Evolutionary conservation across 2,797 vertebrate species (phyloP), one percentile per base, ranked within the genome.

Genomic region (Otolemur crassicaudatus): DNA sequence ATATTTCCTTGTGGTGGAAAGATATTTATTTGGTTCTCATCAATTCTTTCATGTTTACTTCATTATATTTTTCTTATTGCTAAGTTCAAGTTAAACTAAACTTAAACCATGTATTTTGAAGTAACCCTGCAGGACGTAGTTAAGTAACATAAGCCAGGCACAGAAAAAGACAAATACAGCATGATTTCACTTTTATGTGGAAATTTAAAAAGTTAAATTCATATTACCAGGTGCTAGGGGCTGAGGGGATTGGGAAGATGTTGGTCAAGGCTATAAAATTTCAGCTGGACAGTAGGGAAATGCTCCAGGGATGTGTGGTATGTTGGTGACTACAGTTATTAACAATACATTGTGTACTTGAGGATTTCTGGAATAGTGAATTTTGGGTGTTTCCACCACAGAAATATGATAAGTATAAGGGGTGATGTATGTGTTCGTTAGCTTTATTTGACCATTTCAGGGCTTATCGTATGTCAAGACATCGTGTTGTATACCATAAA

Each of bases 21-120:
- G 49, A 23, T 53, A 92, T 16, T 40, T 49, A 61, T n/a, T 46
- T 84, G 22, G n/a, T 4, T 56, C 46, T 84, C 20, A 77, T 79
- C 34, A 65, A 10, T n/a, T 83, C 69, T 56, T 77, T 61, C n/a
- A 60, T 43, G 27, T 49, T 85, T 90, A 20, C 23, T 72, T 92
- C n/a, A 65, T 61, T 43, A 58, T 43, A 67, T 76, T 77, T 94
- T 95, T 85, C 69, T 91, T 75, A 89, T 12, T 77, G 40, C 58
- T 90, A 93, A 83, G 72, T 72, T 91, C 67, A 63, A 91, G 25
- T 61, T 63, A 80, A 90, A 27, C 17, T 81, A 82, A 31, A 90
- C 79, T 69, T 65, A 23, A 65, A 65, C 14, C 9, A 75, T 12
- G 89, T 86, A 58, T 34, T 91, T 81, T n/a, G 63, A 95, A 92